Evolutionary conservation across 2,888 invertebrate species (phyloP), one percentile per base, ranked within the genome.

Genomic region (Glaucopsyche alexis): DNA sequence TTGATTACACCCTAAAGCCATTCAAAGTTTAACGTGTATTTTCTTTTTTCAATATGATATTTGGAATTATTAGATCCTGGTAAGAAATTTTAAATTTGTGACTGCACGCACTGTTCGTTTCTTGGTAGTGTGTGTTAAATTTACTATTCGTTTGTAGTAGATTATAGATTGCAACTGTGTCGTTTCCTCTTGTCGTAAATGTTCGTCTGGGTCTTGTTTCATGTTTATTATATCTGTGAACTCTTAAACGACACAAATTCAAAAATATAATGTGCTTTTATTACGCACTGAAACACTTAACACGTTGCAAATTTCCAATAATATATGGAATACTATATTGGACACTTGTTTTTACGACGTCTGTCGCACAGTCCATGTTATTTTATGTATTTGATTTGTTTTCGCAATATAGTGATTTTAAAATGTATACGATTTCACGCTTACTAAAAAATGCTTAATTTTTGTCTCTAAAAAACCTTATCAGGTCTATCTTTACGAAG

Each of bases 51-150:
- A 91, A 87, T 87, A 86, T 89, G 90, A 84, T 88, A 86, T 77
- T 72, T 89, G 90, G 91, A 86, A 86, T 83, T 86, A 82, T 84
- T 91, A 92, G 92, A 92, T 84, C 87, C 90, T 86, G 92, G 92
- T 92, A 92, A 92, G 92, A 91, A 82, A 78, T 76, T 76, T 78
- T 75, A 74, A 71, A 74, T 75, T 74, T 75, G 76, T 76, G 77
- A 66, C 73, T 76, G 77, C 66, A 72, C 65, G 50, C 50, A 72
- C 19, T 52, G 66, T 29, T 13, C 65, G 72, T 72, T 38, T 71
- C 45, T 71, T 55, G 50, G 38, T 29, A 49, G 71, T 45, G 60
- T 60, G 45, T 52, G 6, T 19, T 49, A 29, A 69, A 49, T 47
- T 66, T 42, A 40, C 16, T 69, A 19, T 69, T 13, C 69, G 69